Percentiles rank a stretch among this genome's conserved stretches.
These are phyloP conservation scores for Ursus arctos DNA, from an alignment of 2,113 vertebrate genomes.

Conservation along the genomic window DNA sequence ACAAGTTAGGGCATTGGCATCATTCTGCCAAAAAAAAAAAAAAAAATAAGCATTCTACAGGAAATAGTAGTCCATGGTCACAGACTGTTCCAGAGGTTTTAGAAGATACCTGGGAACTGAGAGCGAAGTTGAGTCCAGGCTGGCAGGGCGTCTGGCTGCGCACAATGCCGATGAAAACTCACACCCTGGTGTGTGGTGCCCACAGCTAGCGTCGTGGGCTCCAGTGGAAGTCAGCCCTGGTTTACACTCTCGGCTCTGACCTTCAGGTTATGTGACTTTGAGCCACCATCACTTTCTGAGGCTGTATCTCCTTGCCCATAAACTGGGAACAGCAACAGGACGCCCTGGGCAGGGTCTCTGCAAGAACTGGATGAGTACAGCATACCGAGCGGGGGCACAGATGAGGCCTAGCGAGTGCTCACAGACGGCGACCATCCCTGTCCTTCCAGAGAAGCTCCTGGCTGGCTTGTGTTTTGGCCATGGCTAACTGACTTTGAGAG, in stretches of 20 bases:
- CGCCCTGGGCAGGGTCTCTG: neutral
- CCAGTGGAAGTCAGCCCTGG: neutral
- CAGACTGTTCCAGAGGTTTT: neutral
- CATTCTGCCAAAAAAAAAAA: neutral
- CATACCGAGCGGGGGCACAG: neutral
- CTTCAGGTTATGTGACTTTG: neutral
- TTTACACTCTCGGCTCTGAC: neutral
- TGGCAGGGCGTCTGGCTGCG: neutral
- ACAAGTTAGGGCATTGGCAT: neutral
- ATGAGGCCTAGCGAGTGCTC: neutral
- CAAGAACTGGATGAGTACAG: neutral
- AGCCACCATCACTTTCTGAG: neutral
- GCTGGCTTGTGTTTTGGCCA: neutral
- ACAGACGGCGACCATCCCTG: neutral
- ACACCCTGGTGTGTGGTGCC: rapidly evolving
- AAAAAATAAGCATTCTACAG: neutral
- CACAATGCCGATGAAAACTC: neutral
- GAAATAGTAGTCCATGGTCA: neutral
- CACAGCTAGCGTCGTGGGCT: neutral
- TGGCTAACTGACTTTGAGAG: neutral
- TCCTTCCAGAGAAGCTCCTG: neutral
- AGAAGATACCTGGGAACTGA: neutral
- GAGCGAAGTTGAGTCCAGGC: neutral
- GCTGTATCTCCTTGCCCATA: neutral
- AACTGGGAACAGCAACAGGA: neutral